Conservation (phyloP, 1,140 invertebrate species). For the Coelopa frigida region DNA sequence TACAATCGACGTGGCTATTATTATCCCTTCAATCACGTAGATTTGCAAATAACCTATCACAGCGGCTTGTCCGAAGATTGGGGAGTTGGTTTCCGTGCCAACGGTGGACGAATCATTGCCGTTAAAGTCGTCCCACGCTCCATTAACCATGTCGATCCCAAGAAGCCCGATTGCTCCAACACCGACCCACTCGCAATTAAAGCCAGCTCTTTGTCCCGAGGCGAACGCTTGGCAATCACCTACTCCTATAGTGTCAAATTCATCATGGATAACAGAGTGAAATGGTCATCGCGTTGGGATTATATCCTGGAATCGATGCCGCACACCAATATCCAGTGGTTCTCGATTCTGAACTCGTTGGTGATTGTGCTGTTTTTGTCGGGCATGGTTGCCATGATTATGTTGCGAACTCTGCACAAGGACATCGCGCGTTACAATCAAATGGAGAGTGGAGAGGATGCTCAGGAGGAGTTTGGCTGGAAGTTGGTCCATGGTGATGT, state of each 20-base stretch:
- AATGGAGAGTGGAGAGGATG: slow-evolving; percentile 93
- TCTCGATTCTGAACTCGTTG: slow-evolving; percentile 85
- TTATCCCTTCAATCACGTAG: slow-evolving; percentile 96
- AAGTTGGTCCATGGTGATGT: slow-evolving; percentile 96
- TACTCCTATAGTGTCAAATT: slow-evolving; percentile 89
- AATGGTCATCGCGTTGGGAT: slow-evolving; percentile 99
- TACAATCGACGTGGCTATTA: slow-evolving; percentile 64
- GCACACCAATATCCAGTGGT: slow-evolving; percentile 99
- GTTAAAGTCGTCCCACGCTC: slow-evolving; percentile 70
- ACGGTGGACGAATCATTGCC: slow-evolving; percentile 85
- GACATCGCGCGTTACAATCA: slow-evolving; percentile 99
- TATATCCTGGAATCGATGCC: slow-evolving; percentile 98
- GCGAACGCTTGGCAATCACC: slow-evolving; percentile 58
- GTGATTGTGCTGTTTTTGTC: slow-evolving; percentile 86
- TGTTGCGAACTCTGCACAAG: slow-evolving; percentile 93
- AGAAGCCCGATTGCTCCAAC: slow-evolving; percentile 50
- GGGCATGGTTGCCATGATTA: slow-evolving; percentile 99
- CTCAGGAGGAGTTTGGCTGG: slow-evolving; percentile 98
- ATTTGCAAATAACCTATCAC: slow-evolving; percentile 88
- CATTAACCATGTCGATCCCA: slow-evolving; percentile 55
- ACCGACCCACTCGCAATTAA: slow-evolving; percentile 62
- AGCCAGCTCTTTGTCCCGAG: slow-evolving; percentile 46
- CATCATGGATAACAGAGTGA: slow-evolving; percentile 72
- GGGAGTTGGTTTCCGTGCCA: slow-evolving; percentile 65
- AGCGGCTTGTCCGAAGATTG: slow-evolving; percentile 78